These are phyloP conservation scores for Trachymyrmex septentrionalis DNA, from an alignment of 1,140 invertebrate genomes.

Conservation along the genomic window DNA sequence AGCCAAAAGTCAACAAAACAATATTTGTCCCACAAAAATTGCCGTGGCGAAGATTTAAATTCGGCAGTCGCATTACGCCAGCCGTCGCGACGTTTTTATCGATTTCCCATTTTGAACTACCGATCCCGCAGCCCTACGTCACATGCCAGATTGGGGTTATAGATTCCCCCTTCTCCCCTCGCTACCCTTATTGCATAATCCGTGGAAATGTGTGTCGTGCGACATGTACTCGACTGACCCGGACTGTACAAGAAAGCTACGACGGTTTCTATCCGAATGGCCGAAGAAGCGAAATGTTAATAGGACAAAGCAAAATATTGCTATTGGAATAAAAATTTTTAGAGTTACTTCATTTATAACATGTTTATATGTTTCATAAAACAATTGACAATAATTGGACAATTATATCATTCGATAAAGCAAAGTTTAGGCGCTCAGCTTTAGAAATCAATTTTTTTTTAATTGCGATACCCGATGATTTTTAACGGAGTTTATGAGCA, in stretches of 20 bases:
- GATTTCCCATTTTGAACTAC: conserved; percentile 60
- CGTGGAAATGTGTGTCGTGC: conserved; percentile 50
- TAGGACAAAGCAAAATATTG: conserved; percentile 69
- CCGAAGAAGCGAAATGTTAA: conserved; percentile 63
- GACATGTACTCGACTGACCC: conserved; percentile 36
- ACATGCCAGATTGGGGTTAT: conserved; percentile 61
- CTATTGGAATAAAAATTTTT: too few species aligned
- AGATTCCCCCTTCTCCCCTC: conserved; percentile 49
- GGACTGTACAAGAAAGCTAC: not conserved
- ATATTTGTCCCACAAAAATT: conserved; percentile 61
- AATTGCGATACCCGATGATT: too few species aligned
- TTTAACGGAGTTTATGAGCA: too few species aligned
- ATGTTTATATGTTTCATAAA: too few species aligned
- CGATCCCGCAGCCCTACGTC: conserved; percentile 59
- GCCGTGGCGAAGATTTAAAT: conserved; percentile 60
- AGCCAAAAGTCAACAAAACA: conserved; percentile 54
- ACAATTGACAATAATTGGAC: too few species aligned
- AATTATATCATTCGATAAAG: too few species aligned
- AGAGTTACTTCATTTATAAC: too few species aligned
- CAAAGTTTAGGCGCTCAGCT: too few species aligned
- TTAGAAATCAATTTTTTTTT: too few species aligned
- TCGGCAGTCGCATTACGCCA: conserved; percentile 61
- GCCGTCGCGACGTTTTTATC: conserved; percentile 58
- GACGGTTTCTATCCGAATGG: conserved; percentile 14
- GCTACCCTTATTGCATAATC: conserved; percentile 64